These are phyloP conservation scores for Galleria mellonella DNA, from an alignment of 1,140 invertebrate genomes.

Conservation along the genomic window DNA sequence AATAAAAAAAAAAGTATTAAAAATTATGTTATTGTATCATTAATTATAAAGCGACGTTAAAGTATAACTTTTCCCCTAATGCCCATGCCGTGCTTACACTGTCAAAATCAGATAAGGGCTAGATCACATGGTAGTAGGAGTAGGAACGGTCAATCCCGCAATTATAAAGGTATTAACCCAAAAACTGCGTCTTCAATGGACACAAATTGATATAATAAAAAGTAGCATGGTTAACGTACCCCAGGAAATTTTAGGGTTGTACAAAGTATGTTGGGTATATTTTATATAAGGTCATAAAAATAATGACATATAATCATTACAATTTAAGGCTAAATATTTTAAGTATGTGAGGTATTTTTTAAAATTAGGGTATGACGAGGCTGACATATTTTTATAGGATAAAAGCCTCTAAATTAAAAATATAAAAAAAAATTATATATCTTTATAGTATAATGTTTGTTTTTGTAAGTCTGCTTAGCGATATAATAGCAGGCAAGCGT, in stretches of 20 bases:
- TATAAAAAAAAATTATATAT: no score
- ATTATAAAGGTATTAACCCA: slow-evolving; percentile 70
- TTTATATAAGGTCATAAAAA: no score
- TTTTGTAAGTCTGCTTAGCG: no score
- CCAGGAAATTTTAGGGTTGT: slow-evolving; percentile 25
- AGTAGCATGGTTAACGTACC: slow-evolving; percentile 40
- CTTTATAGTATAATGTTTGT: no score
- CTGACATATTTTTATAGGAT: no score
- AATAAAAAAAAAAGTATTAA: background rate
- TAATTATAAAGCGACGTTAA: background rate
- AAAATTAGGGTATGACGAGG: no score
- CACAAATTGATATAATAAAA: slow-evolving; percentile 74
- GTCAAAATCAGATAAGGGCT: slow-evolving; percentile 43
- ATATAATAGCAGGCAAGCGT: no score
- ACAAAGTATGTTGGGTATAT: no score
- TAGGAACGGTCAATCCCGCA: slow-evolving; percentile 46
- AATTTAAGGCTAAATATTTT: no score
- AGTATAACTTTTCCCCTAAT: slow-evolving; percentile 30
- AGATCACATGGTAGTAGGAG: slow-evolving; percentile 36
- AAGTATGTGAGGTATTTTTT: no score
- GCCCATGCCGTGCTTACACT: slow-evolving; percentile 18
- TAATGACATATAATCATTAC: no score
- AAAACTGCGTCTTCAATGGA: slow-evolving; percentile 65
- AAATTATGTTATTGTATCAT: background rate
- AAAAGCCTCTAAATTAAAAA: no score